A percentile compares a stretch with the other conserved stretches of the same genome.
These are phyloP conservation scores for Phlogophora meticulosa DNA, from an alignment of 2,888 invertebrate species.

Conservation along the genomic window DNA sequence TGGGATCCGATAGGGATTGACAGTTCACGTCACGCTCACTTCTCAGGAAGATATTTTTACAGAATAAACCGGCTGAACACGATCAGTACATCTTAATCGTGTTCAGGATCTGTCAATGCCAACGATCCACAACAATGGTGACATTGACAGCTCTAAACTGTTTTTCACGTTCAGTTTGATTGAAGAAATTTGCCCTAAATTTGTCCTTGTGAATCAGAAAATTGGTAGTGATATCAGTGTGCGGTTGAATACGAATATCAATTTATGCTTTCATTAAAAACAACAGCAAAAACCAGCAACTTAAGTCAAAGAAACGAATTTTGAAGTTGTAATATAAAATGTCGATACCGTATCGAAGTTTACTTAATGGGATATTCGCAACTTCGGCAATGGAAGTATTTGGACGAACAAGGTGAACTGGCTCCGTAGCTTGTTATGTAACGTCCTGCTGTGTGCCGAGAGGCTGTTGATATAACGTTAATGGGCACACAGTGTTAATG, in stretches of 20 bases:
- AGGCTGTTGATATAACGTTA: slow-evolving; percentile 48
- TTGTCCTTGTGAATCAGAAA: not conserved
- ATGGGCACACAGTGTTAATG: slow-evolving; percentile 33
- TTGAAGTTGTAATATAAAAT: not conserved
- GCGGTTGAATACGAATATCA: not conserved
- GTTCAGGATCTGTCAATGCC: no score
- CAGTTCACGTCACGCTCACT: no score
- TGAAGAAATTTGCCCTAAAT: no score
- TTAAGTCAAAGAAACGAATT: not conserved
- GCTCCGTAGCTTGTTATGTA: slow-evolving; percentile 46
- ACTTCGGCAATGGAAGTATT: slow-evolving; percentile 45
- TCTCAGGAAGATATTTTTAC: no score
- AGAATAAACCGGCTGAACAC: no score
- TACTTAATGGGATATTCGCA: slow-evolving; percentile 30
- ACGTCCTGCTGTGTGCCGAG: slow-evolving; percentile 39
- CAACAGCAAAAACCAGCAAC: not conserved
- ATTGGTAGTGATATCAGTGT: not conserved
- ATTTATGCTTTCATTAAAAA: not conserved
- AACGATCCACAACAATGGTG: no score
- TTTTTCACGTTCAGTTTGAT: no score
- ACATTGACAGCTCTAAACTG: no score
- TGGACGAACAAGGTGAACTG: slow-evolving; percentile 67
- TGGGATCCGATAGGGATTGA: no score
- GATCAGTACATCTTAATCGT: no score
- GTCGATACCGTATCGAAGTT: slow-evolving; percentile 15